Conservation (phyloP, 1,140 invertebrate species). For the Schlechtendalia chinensis region DNA sequence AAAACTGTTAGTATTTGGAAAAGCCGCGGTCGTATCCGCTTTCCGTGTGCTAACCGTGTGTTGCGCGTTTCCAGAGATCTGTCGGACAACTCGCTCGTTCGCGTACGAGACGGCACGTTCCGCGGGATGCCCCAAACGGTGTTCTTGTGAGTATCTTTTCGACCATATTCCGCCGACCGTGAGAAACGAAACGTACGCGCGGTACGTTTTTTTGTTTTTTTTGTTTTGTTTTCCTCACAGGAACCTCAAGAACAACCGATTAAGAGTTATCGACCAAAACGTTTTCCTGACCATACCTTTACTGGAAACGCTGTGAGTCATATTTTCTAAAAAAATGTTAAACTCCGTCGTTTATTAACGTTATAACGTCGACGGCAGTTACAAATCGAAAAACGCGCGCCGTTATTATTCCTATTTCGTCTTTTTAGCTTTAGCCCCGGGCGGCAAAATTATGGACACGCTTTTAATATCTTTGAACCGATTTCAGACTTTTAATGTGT, state of each 20-base stretch:
- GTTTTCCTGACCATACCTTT: constrained; percentile 56
- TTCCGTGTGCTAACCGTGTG: not conserved
- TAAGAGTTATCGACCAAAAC: constrained; percentile 55
- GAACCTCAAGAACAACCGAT: constrained; percentile 56
- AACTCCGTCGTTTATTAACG: no score
- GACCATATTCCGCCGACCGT: not conserved
- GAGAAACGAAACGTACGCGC: not conserved
- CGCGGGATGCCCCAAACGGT: constrained; percentile 55
- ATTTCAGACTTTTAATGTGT: no score
- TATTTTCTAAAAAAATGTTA: no score
- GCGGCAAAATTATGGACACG: no score
- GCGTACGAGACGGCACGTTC: constrained; percentile 56
- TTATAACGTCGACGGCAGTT: no score
- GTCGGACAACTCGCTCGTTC: constrained; percentile 56
- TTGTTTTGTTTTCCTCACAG: constrained; percentile 54
- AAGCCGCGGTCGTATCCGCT: not conserved
- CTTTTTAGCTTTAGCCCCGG: no score
- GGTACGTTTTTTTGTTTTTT: no score
- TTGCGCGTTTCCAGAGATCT: constrained; percentile 55
- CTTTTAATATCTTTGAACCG: no score
- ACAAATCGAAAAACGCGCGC: no score
- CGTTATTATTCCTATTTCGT: no score
- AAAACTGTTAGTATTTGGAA: constrained; percentile 13
- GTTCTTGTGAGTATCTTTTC: constrained; percentile 54
- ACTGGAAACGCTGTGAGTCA: constrained; percentile 56